These are phyloP conservation scores for Drosophila mimica DNA, from an alignment of 2,888 invertebrate species.

Conservation along the genomic window DNA sequence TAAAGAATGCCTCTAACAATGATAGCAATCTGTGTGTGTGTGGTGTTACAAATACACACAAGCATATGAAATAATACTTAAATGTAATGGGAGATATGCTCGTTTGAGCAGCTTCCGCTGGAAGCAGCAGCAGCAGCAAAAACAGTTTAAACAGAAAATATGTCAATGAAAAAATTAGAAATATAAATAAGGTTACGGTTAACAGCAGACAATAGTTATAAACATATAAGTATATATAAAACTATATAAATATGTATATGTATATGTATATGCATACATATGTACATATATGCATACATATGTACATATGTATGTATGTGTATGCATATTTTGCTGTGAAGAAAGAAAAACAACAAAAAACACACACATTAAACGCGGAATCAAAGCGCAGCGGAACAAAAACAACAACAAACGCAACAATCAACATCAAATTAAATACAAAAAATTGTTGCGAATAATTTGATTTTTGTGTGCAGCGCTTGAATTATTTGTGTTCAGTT, in stretches of 20 bases:
- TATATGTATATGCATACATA: not conserved
- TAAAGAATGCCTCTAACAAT: conserved; percentile 6
- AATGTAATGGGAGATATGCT: conserved; percentile 68
- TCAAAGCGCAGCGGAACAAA: conserved; percentile 44
- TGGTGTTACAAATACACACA: not conserved
- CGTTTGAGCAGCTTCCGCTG: conserved; percentile 75
- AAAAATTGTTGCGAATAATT: conserved; percentile 47
- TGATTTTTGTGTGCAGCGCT: conserved; percentile 10
- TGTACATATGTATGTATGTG: not conserved
- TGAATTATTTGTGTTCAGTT: not conserved
- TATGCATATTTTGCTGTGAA: conserved; percentile 1
- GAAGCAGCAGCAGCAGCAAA: conserved; percentile 2
- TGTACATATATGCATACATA: not conserved
- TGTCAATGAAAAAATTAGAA: conserved; percentile 55
- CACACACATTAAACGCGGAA: conserved; percentile 38
- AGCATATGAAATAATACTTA: conserved; percentile 18
- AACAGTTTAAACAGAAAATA: conserved; percentile 44
- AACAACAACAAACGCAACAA: conserved; percentile 13
- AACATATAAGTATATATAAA: conserved; percentile 2
- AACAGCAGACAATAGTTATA: conserved; percentile 14
- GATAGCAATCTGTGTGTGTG: not conserved
- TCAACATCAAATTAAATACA: conserved; percentile 35
- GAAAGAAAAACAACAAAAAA: conserved; percentile 4
- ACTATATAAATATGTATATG: not conserved
- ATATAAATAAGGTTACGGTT: conserved; percentile 63